These are phyloP conservation scores for Zosterops borbonicus DNA, from an alignment of 2,113 vertebrate genomes.

Conservation along the genomic window DNA sequence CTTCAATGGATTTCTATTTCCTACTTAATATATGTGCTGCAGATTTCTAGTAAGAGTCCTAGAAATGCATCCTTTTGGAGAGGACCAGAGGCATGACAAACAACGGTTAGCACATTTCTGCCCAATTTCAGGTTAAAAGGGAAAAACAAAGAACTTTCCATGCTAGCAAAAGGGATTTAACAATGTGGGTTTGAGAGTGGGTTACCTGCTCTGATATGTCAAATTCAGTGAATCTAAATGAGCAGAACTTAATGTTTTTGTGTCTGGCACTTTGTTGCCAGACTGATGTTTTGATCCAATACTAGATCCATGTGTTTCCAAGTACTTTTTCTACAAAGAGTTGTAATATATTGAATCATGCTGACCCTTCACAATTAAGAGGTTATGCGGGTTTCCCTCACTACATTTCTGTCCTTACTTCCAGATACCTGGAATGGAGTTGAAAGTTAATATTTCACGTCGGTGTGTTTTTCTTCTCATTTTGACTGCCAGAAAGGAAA, in stretches of 20 bases:
- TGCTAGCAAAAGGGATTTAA: background rate
- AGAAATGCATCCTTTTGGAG: background rate
- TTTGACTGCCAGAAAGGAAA: background rate
- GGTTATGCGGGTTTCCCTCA: background rate
- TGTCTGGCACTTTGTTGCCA: background rate
- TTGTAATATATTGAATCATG: background rate
- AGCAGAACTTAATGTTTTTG: background rate
- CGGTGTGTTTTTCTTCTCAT: background rate
- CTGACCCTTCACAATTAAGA: background rate
- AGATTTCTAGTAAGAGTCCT: background rate
- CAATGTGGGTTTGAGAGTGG: background rate
- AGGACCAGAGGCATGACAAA: background rate
- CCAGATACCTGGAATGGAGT: background rate
- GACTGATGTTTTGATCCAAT: background rate
- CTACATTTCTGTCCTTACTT: background rate
- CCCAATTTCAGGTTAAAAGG: background rate
- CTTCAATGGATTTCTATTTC: background rate
- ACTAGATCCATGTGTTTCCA: background rate
- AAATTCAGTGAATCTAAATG: background rate
- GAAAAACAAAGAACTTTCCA: background rate
- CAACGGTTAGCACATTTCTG: background rate
- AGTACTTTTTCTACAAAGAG: background rate
- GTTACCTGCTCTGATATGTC: background rate
- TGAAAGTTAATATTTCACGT: background rate
- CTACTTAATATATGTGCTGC: background rate